Conservation (phyloP, 2,888 invertebrate genomes). For the Sesia apiformis region DNA sequence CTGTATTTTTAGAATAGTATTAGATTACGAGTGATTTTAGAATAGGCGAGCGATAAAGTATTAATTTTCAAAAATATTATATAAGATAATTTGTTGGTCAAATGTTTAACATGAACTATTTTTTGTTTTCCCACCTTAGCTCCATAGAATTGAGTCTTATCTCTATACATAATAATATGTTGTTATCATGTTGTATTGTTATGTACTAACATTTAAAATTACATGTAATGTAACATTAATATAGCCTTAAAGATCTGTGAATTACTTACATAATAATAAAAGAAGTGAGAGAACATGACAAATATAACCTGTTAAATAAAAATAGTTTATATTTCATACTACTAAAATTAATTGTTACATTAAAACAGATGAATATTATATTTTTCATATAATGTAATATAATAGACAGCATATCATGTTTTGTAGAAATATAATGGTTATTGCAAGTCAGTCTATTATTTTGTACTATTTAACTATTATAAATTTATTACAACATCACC, state of each 20-base stretch:
- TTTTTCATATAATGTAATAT: conserved; percentile 41
- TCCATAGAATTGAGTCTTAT: background rate
- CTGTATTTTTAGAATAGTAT: conserved; percentile 30
- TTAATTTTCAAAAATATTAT: background rate
- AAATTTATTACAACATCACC: too few species aligned
- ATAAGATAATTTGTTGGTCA: background rate
- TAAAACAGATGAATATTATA: conserved; percentile 32
- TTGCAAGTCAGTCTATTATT: conserved; percentile 18
- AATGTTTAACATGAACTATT: background rate
- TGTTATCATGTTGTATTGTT: conserved; percentile 9
- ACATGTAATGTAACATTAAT: conserved; percentile 3
- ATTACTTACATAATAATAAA: conserved; percentile 2
- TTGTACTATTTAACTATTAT: too few species aligned
- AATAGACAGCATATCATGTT: conserved; percentile 60
- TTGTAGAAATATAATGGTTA: conserved; percentile 60
- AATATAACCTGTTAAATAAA: conserved; percentile 9
- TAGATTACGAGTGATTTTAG: conserved; percentile 24
- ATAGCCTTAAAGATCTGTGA: conserved; percentile 48
- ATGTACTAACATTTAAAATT: conserved; percentile 6
- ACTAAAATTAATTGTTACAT: background rate
- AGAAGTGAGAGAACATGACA: conserved; percentile 46
- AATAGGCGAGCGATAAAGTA: conserved; percentile 8
- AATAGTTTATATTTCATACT: background rate
- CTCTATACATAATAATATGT: background rate
- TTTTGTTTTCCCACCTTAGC: background rate